These are phyloP conservation scores for Hoplostethus atlanticus DNA, from an alignment of 2,797 vertebrate genomes.

Conservation along the genomic window DNA sequence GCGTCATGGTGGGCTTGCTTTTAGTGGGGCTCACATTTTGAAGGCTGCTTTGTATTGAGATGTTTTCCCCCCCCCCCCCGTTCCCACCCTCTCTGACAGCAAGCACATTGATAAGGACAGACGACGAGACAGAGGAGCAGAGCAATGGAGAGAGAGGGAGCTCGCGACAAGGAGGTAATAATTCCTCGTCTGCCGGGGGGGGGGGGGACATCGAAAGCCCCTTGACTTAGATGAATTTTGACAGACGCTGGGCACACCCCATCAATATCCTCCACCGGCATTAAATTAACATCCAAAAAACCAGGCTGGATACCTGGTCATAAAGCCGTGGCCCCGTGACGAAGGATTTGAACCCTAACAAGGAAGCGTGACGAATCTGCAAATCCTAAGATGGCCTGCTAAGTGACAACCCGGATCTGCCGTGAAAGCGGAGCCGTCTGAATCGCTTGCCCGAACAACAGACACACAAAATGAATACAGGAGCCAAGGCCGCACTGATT, in stretches of 20 bases:
- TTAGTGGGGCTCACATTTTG: slow-evolving; percentile 53
- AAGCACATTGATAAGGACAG: slow-evolving; percentile 62
- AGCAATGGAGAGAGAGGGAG: slow-evolving; percentile 10
- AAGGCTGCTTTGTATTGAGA: slow-evolving; percentile 71
- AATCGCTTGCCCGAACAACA: slow-evolving; percentile 25
- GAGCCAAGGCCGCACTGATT: slow-evolving; percentile 48
- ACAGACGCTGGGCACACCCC: slow-evolving; percentile 62
- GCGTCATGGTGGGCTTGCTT: slow-evolving; percentile 55
- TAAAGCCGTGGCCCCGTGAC: slow-evolving; percentile 51
- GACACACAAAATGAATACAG: slow-evolving; percentile 15
- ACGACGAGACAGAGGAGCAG: slow-evolving; percentile 40
- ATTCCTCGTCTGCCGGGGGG: slow-evolving; percentile 49
- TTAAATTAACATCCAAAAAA: slow-evolving; percentile 69
- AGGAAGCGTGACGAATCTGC: slow-evolving; percentile 50
- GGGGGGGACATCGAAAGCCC: slow-evolving; percentile 59
- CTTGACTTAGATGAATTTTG: slow-evolving; percentile 69
- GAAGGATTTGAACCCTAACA: slow-evolving; percentile 43
- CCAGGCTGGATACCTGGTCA: slow-evolving; percentile 40
- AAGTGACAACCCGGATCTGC: slow-evolving; percentile 47
- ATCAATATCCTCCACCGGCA: slow-evolving; percentile 61
- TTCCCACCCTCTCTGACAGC: slow-evolving; percentile 45
- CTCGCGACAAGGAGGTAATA: slow-evolving; percentile 64
- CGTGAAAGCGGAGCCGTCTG: slow-evolving; percentile 53
- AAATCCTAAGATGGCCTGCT: slow-evolving; percentile 25
- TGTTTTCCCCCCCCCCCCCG: slow-evolving; percentile 44